A percentile compares a stretch with the other conserved stretches of the same genome.
Evolutionary conservation across 2,888 invertebrate genomes (phyloP).

Genomic region (Dasypolia templi): DNA sequence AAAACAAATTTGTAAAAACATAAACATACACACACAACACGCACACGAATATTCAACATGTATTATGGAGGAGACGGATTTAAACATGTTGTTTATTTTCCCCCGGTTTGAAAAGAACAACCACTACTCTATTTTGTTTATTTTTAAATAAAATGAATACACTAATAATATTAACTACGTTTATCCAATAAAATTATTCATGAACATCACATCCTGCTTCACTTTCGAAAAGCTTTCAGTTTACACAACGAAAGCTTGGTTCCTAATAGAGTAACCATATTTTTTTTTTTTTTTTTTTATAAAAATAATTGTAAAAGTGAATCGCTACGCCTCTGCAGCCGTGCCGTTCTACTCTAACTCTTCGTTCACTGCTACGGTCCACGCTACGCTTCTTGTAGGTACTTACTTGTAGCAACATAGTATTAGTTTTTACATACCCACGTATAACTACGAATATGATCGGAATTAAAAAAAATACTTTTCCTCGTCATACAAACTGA

Average conservation of each 20-base stretch:
- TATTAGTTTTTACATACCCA: neutral
- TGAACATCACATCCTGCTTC: neutral
- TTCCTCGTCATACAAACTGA: neutral
- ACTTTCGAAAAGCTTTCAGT: neutral
- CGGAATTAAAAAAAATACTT: neutral
- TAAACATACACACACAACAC: too few relatives aligned
- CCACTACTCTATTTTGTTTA: neutral
- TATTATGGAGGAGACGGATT: constrained; percentile 16
- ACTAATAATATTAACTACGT: neutral
- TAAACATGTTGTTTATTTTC: constrained; percentile 11
- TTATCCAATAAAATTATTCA: constrained; percentile 2
- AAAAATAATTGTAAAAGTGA: too few relatives aligned
- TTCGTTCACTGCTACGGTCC: neutral
- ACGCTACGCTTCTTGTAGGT: neutral
- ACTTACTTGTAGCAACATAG: neutral
- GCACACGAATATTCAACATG: constrained; percentile 51
- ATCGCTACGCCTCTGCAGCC: neutral
- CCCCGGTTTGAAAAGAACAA: neutral
- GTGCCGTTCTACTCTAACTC: neutral
- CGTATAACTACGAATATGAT: neutral
- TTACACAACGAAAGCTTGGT: neutral
- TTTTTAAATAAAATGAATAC: neutral
- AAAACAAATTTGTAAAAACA: constrained; percentile 68
- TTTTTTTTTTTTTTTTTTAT: too few relatives aligned
- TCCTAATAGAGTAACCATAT: neutral